A percentile compares a stretch with the other conserved stretches of the same genome.
phyloP scores from a whole-genome alignment of 2,797 vertebrate genomes.

The Sebastes itinus region DNA sequence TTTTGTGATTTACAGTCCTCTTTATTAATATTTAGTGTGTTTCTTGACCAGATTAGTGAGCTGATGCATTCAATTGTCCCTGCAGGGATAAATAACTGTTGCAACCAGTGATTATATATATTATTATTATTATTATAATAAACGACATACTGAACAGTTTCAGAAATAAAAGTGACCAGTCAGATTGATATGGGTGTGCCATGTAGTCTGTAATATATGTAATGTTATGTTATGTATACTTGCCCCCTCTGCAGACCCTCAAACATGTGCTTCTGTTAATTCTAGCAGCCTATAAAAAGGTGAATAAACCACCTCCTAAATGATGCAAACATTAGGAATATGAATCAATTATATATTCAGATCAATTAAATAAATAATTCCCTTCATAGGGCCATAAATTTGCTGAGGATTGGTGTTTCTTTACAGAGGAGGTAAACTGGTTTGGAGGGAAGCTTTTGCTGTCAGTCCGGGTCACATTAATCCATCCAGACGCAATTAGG shows the following conservation, averaged over 20 bases:
- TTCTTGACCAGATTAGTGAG: background rate
- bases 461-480: slow-evolving; percentile 92
- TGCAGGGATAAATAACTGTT: background rate
- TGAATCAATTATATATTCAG: background rate
- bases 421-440: background rate
- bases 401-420: background rate
- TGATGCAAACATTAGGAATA: background rate
- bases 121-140: background rate
- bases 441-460: slow-evolving; percentile 70
- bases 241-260: background rate
- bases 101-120: background rate
- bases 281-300: background rate
- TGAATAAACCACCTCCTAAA: background rate
- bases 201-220: no score
- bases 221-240: background rate
- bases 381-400: background rate
- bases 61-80: background rate
- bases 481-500: slow-evolving; percentile 96
- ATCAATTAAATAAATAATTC: background rate
- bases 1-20: background rate
- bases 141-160: background rate
- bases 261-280: background rate
- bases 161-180: background rate
- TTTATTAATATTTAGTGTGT: background rate
- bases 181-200: background rate